A percentile compares a stretch with the other conserved stretches of the same genome.
These are phyloP conservation scores for Laterallus jamaicensis DNA, from an alignment of 2,113 vertebrate species.

Conservation along the genomic window DNA sequence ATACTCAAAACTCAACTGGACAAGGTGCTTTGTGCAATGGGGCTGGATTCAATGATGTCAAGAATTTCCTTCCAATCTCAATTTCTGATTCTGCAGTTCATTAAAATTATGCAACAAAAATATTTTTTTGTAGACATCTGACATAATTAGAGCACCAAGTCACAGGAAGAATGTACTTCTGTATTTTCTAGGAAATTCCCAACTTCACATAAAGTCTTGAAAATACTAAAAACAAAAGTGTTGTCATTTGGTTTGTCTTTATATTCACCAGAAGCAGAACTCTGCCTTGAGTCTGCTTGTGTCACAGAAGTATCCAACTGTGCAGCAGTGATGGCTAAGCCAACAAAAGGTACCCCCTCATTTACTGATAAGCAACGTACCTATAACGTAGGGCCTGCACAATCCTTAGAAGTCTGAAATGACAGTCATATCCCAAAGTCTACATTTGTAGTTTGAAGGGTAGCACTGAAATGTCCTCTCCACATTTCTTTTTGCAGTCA, in stretches of 20 bases:
- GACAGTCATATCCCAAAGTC: neutral
- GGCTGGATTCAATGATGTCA: neutral
- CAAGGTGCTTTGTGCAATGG: neutral
- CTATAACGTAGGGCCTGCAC: neutral
- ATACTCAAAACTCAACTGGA: neutral
- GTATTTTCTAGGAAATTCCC: neutral
- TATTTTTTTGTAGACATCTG: neutral
- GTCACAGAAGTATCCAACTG: neutral
- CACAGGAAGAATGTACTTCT: neutral
- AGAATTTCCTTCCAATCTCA: neutral
- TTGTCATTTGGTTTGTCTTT: neutral
- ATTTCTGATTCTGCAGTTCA: neutral
- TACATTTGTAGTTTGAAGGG: neutral
- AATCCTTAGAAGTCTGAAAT: neutral
- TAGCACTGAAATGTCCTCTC: neutral
- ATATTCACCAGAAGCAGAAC: neutral
- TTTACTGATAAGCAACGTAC: neutral
- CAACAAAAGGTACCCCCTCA: neutral
- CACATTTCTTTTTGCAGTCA: neutral
- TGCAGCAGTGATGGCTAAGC: neutral
- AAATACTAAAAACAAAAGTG: neutral
- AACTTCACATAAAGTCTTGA: neutral
- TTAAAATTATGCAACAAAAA: neutral
- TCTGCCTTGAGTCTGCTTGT: neutral
- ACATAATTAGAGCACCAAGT: neutral